Base-by-base conservation (phyloP, 2,797 vertebrate species). In the Danionella dracula region DNA sequence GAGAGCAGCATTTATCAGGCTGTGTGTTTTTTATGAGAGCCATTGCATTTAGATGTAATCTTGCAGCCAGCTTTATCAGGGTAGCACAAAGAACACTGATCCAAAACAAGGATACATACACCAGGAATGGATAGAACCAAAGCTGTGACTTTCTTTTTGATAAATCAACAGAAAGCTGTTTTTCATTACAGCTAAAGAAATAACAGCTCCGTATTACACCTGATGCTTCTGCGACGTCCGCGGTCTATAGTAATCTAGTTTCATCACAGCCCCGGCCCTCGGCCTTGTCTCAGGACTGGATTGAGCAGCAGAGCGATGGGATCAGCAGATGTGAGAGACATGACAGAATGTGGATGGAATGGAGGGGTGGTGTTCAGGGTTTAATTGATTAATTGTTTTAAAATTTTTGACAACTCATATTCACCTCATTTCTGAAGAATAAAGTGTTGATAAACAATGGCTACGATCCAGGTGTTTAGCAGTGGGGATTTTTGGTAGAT, bases 111-210 rank as follows among this genome's bases (percentile, higher is more conserved):
- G 50, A 65, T 55, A 55, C 31, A 37, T 42, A 53, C 19, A 37
- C 48, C 48, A 42, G 17, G 50, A 65, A 37, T 53, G 23, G 19
- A 27, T 49, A 65, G 45, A 46, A 55, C 40, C 20, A 34, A 53
- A 54, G 20, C 13, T 23, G 17, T 13, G 20, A 45, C 40, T 45
- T 54, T 54, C 13, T n/a, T 17, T 53, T 17, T 34, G 38, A 46
- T 55, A 55, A 65, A 55, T 65, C 62, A 55, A 49, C 8, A 29
- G 23, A 65, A 65, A 45, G 5, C 50, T 54, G 7, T 65, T 55
- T 65, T 65, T 29, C 49, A 65, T 55, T 54, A 66, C 41, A 55
- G 50, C 41, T 21, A 41, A 45, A 48, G 40, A 55, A 56, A 66
- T 66, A 56, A 20, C 50, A 13, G 41, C 38, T 41, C 37, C n/a